A percentile compares a stretch with the other conserved stretches of the same genome.
phyloP scores from a whole-genome alignment of 2,888 invertebrate genomes.

The Caenorhabditis virilis region DNA sequence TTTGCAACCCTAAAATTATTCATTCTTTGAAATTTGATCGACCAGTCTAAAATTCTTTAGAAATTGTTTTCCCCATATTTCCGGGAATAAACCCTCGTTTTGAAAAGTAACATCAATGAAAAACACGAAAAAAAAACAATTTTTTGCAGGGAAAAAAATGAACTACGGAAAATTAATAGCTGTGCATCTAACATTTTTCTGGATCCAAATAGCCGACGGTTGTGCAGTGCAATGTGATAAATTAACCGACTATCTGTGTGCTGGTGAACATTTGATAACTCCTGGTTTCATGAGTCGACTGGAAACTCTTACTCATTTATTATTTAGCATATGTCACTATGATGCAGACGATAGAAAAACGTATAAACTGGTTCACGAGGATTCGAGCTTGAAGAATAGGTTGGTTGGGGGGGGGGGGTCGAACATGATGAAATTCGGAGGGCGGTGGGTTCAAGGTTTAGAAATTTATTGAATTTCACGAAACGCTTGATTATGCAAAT shows the following conservation, averaged over 20 bases:
- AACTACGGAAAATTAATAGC: not conserved
- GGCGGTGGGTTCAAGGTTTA: too few species aligned
- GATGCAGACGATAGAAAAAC: conserved; percentile 8
- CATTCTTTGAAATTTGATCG: too few species aligned
- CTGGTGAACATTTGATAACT: conserved; percentile 1
- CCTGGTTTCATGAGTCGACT: conserved; percentile 1
- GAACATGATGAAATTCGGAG: too few species aligned
- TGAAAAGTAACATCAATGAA: too few species aligned
- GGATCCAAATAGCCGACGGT: not conserved
- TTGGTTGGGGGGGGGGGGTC: too few species aligned
- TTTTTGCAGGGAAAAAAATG: not conserved
- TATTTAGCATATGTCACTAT: conserved; percentile 6
- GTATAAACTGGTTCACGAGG: conserved; percentile 1
- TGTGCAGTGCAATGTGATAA: conserved; percentile 1
- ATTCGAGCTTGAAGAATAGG: conserved; percentile 4
- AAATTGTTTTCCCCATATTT: too few species aligned
- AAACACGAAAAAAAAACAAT: too few species aligned
- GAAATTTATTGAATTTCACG: too few species aligned
- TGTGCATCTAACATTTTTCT: not conserved
- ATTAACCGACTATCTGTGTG: conserved; percentile 4
- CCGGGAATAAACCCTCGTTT: too few species aligned
- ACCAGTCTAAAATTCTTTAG: too few species aligned
- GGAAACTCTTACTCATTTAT: not conserved
- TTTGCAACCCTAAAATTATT: too few species aligned
- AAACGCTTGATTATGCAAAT: too few species aligned